phyloP scores from a whole-genome alignment of 2,113 vertebrate genomes.

The Garra rufa region DNA sequence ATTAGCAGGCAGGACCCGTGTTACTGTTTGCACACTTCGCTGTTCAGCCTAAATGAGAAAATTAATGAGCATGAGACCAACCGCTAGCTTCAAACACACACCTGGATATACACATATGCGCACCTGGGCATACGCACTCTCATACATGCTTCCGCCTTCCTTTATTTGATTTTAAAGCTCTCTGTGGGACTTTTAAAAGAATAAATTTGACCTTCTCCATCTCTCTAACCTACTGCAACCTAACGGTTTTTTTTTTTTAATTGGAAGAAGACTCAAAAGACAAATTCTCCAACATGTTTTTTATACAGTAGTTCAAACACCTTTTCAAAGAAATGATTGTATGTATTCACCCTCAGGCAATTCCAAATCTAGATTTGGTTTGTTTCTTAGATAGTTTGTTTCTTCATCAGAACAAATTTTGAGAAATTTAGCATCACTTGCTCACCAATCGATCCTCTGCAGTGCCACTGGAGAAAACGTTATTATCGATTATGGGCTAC shows the following conservation, averaged over 20 bases:
- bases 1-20: conserved; percentile 29
- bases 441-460: not conserved
- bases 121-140: not conserved
- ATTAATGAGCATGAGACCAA: conserved; percentile 29
- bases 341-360: not conserved
- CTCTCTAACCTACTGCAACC: not conserved
- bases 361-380: not conserved
- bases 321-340: not conserved
- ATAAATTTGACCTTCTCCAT: not conserved
- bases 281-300: too few relatives aligned
- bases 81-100: conserved; percentile 11
- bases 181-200: not conserved
- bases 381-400: too few relatives aligned
- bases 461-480: not conserved
- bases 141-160: not conserved
- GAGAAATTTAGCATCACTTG: not conserved
- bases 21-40: conserved; percentile 23
- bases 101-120: not conserved
- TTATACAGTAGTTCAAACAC: not conserved
- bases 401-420: not conserved
- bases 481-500: not conserved
- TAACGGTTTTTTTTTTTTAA: not conserved
- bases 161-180: conserved; percentile 5
- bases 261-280: not conserved
- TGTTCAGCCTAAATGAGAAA: conserved; percentile 42